Conservation (phyloP, 2,113 vertebrate genomes). For the Sebastes fasciatus region DNA sequence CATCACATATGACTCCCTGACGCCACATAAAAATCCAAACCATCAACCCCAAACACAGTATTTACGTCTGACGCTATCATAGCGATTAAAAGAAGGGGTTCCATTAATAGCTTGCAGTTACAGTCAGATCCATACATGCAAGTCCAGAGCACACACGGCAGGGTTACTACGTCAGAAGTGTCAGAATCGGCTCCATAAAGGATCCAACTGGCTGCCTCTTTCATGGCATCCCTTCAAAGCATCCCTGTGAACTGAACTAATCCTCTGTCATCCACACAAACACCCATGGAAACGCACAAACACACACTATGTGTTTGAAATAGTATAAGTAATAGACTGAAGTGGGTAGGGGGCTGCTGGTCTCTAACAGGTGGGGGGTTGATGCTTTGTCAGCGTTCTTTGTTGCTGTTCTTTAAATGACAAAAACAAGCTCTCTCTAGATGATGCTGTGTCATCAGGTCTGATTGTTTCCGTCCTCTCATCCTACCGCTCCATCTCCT, state of each 20-base stretch:
- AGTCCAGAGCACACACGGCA: constrained; percentile 33
- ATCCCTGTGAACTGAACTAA: constrained; percentile 50
- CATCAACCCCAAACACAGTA: not conserved
- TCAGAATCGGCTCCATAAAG: constrained; percentile 9
- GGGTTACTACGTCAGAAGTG: constrained; percentile 31
- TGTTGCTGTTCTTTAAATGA: constrained; percentile 68
- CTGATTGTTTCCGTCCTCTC: constrained; percentile 66
- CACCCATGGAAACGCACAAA: constrained; percentile 18
- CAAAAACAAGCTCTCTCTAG: constrained; percentile 58
- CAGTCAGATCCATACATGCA: constrained; percentile 26
- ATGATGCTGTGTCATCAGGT: constrained; percentile 75
- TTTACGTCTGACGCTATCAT: constrained; percentile 2
- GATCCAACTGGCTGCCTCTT: constrained; percentile 54
- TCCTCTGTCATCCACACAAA: constrained; percentile 47
- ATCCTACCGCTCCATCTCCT: constrained; percentile 43
- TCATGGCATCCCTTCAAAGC: constrained; percentile 61
- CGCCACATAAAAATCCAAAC: constrained; percentile 12
- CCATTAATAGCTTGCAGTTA: constrained; percentile 12
- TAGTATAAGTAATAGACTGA: constrained; percentile 35
- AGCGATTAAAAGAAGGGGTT: constrained; percentile 7
- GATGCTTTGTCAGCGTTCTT: constrained; percentile 71
- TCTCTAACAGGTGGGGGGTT: constrained; percentile 55
- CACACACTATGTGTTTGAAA: constrained; percentile 31
- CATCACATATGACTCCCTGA: constrained; percentile 10
- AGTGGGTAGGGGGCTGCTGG: constrained; percentile 32